Evolutionary conservation across 2,797 vertebrate species (phyloP).

Genomic region (Sebastolobus alascanus): DNA sequence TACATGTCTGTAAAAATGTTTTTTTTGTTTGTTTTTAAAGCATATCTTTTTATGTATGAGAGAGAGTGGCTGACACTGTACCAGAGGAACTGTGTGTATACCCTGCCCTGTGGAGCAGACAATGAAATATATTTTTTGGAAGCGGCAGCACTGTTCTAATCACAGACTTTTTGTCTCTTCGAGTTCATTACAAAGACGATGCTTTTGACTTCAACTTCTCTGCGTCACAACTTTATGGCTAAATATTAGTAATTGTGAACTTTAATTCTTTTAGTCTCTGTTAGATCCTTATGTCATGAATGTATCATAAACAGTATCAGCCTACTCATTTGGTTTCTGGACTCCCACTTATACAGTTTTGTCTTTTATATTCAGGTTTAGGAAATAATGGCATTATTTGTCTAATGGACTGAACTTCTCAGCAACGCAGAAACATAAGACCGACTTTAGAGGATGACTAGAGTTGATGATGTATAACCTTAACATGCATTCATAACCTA

Average conservation of each 20-base stretch:
- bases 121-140: conserved; percentile 84
- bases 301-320: conserved; percentile 61
- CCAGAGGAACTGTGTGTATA: conserved; percentile 87
- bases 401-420: conserved; percentile 44
- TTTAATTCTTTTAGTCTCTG: conserved; percentile 55
- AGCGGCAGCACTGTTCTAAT: conserved; percentile 84
- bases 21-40: conserved; percentile 67
- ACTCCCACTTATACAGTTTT: conserved; percentile 34
- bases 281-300: conserved; percentile 61
- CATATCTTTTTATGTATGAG: conserved; percentile 83
- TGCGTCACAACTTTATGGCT: conserved; percentile 66
- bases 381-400: conserved; percentile 43
- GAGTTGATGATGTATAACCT: conserved; percentile 45
- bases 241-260: conserved; percentile 56
- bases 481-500: conserved; percentile 61
- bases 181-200: conserved; percentile 71
- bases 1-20: conserved; percentile 85
- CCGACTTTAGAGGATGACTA: conserved; percentile 42
- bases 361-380: conserved; percentile 60
- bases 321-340: conserved; percentile 44
- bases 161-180: conserved; percentile 72
- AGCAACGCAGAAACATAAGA: conserved; percentile 52
- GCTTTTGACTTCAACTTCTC: conserved; percentile 70
- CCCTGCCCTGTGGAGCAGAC: conserved; percentile 91
- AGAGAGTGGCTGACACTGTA: conserved; percentile 88